Evolutionary conservation across 2,113 vertebrate species (phyloP), one percentile per base, ranked within the genome.

Genomic region (Eolophus roseicapilla): DNA sequence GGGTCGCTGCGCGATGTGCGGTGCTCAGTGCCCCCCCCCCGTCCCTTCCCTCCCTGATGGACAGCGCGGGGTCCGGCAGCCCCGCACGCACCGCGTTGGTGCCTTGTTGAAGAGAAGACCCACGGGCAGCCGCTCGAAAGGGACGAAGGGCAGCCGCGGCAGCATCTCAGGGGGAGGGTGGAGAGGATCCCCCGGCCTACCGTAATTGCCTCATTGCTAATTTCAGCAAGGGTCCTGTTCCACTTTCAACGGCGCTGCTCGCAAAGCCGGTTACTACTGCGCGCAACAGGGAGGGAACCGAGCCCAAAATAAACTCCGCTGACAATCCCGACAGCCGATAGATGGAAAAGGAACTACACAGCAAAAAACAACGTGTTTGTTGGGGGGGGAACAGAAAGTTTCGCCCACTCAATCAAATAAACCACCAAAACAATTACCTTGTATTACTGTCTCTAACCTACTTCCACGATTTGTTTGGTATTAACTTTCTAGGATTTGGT

Each of bases 211-310:
- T 24, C 16, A 4, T 6, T 9, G 41, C 49, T 1, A 1, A 3
- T 41, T 80, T 23, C 41, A 59, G 70, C 47, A 6, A 79, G 68
- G 88, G 60, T 59, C 24, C 11, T 23, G 17, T 17, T 31, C 41
- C 19, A 0, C 0, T 23, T 9, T 12, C 60, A 0, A 2, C 0
- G n/a, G 60, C 53, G 0, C 37, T 9, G 33, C 25, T 43, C 14
- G 74, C 49, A 53, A 35, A 41, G 89, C 37, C 9, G 14, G 63
- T 31, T 69, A 37, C 49, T 74, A 15, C 63, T 19, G 68, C 13
- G 52, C 39, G 1, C 9, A 37, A 28, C 35, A 3, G 62, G 67
- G 41, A 65, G 71, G 57, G 47, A 88, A n/a, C 18, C 4, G 27
- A 78, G 35, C 67, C 88, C 82, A 21, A 55, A 75, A 74, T 69